These are phyloP conservation scores for Procavia capensis DNA, from an alignment of 2,113 vertebrate genomes.

Conservation along the genomic window DNA sequence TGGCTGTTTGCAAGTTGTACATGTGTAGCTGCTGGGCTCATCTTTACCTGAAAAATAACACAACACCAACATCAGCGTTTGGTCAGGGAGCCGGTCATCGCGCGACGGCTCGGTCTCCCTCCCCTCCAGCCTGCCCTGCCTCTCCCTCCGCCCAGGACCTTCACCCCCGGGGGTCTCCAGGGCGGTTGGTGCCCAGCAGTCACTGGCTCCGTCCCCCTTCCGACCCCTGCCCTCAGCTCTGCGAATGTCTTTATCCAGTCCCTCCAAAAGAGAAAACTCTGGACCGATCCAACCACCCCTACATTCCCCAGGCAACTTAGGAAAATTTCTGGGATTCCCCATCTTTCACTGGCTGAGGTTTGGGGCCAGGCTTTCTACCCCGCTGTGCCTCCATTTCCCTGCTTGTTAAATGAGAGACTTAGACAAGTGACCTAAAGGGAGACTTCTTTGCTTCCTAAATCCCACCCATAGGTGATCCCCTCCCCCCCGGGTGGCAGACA, in stretches of 20 bases:
- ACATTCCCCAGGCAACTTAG: not conserved
- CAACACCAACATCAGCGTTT: conserved; percentile 89
- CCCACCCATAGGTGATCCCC: not conserved
- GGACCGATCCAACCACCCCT: not conserved
- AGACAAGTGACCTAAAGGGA: conserved; percentile 5
- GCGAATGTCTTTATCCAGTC: conserved; percentile 20
- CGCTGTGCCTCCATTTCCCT: not conserved
- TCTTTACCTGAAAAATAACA: conserved; percentile 97
- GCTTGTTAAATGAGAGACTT: conserved; percentile 9
- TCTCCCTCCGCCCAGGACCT: not conserved
- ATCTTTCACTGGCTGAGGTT: not conserved
- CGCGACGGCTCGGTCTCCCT: too few species aligned
- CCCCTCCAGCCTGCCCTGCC: conserved; percentile 38
- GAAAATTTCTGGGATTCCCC: not conserved
- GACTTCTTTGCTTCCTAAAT: conserved; percentile 28
- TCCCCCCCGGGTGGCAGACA: not conserved
- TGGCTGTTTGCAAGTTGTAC: conserved; percentile 99
- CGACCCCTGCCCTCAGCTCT: not conserved
- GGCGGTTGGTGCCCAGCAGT: not conserved
- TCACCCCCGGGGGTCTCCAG: not conserved
- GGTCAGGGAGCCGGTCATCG: conserved; percentile 26
- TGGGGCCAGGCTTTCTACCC: not conserved
- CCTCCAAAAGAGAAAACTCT: not conserved
- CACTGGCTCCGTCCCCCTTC: not conserved
- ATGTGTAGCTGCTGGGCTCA: conserved; percentile 99